Conservation (phyloP, 1,140 invertebrate genomes). For the Trachelipus rathkii region DNA sequence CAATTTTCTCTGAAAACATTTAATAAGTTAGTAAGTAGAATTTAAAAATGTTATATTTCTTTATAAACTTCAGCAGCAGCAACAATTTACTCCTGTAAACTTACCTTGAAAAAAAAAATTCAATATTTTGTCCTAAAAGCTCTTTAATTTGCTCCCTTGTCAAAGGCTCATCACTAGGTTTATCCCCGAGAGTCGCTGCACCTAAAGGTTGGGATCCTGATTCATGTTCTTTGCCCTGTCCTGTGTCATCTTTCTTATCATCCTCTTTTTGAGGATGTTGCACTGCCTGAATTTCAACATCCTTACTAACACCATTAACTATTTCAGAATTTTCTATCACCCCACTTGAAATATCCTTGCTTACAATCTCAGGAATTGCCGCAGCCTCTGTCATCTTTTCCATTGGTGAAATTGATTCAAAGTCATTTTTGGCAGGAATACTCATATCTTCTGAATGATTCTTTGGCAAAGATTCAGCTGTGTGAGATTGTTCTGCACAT, state of each 20-base stretch:
- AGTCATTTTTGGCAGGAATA: not conserved
- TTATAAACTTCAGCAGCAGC: no score
- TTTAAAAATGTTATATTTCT: not conserved
- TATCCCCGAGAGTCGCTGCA: constrained; percentile 59
- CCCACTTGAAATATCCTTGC: not conserved
- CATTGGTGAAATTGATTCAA: constrained; percentile 7
- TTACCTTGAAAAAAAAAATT: constrained; percentile 85
- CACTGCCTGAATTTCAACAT: not conserved
- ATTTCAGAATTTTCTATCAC: not conserved
- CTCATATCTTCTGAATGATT: constrained; percentile 4
- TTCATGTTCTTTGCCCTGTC: constrained; percentile 29
- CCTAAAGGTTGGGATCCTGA: constrained; percentile 24
- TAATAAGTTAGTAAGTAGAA: not conserved
- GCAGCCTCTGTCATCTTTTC: not conserved
- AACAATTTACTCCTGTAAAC: constrained; percentile 73
- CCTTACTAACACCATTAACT: not conserved
- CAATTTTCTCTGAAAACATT: constrained; percentile 76
- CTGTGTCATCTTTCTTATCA: constrained; percentile 12
- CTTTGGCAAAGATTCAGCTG: constrained; percentile 33
- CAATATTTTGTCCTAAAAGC: constrained; percentile 74
- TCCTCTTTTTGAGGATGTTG: not conserved
- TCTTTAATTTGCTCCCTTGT: constrained; percentile 69
- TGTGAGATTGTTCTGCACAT: constrained; percentile 53
- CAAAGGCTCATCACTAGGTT: constrained; percentile 54
- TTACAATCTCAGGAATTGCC: not conserved